phyloP scores from a whole-genome alignment of 2,113 vertebrate genomes.

The Sphyrna mokarran region DNA sequence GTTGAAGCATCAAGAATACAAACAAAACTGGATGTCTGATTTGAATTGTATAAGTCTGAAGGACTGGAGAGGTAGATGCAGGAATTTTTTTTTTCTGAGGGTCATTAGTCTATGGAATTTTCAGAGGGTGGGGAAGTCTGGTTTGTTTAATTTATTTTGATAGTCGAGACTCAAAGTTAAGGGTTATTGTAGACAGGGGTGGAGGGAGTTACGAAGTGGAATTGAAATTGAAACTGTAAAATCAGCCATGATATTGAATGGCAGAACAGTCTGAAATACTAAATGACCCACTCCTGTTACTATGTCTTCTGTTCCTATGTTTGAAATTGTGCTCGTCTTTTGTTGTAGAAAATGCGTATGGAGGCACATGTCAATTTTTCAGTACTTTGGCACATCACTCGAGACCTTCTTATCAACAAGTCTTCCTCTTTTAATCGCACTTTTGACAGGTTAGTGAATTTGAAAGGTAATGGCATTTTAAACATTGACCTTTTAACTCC shows the following conservation, averaged over 20 bases:
- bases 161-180: no score
- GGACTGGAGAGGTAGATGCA: no score
- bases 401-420: conserved; percentile 92
- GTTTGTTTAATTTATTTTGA: no score
- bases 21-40: background rate
- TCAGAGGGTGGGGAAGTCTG: no score
- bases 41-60: background rate
- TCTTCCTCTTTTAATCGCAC: conserved; percentile 89
- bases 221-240: no score
- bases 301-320: no score
- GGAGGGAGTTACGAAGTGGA: no score
- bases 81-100: no score
- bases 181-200: background rate
- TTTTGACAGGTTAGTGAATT: conserved; percentile 82
- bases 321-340: background rate
- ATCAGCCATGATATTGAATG: no score
- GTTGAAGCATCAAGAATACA: background rate
- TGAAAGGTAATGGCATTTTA: background rate
- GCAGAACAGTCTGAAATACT: no score
- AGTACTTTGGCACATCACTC: conserved; percentile 93
- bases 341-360: conserved; percentile 74
- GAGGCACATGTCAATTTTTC: conserved; percentile 94
- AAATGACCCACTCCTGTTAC: no score
- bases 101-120: no score
- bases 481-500: background rate